Evolutionary conservation across 2,797 vertebrate species (phyloP), one percentile per base, ranked within the genome.

Genomic region (Dermochelys coriacea): DNA sequence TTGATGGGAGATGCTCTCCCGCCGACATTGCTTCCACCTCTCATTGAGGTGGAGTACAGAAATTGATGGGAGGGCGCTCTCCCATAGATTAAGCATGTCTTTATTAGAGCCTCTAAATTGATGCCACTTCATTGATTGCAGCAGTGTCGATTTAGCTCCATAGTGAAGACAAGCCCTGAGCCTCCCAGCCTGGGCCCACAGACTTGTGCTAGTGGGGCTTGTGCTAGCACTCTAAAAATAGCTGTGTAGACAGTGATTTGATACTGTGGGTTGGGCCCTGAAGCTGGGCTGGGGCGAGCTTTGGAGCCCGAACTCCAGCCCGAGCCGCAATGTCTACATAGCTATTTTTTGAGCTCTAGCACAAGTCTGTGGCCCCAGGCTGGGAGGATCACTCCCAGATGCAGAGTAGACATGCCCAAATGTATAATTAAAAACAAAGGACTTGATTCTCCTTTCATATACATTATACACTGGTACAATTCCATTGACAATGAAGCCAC

Each of bases 391-490:
- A 9, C 34, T 64, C 16, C 34, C 61, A 64, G 34, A 64, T 64
- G 34, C 34, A 64, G 61, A 64, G 61, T n/a, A 64, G 61, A n/a
- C 31, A 7, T n/a, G 34, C 34, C 34, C 61, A 64, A n/a, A n/a
- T n/a, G 16, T 64, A n/a, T 64, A 64, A n/a, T n/a, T 64, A 19
- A 64, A 64, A 64, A 18, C 61, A 19, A 64, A n/a, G 61, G 61
- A 34, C 34, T 34, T 21, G 45, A 57, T 84, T 93, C 55, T 45
- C 83, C 52, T 21, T 37, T 41, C 80, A 34, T 52, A 31, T 85
- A 85, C 2, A 2, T 47, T 88, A 41, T 19, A 31, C n/a, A 15
- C 0, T 1, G 12, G 12, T n/a, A 23, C 29, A 78, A 50, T 23
- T 12, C 54, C 88, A 37, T 14, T 41, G 54, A 47, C 85, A 34